Evolutionary conservation across 1,140 invertebrate genomes (phyloP).

Genomic region (Drosophila serrata): DNA sequence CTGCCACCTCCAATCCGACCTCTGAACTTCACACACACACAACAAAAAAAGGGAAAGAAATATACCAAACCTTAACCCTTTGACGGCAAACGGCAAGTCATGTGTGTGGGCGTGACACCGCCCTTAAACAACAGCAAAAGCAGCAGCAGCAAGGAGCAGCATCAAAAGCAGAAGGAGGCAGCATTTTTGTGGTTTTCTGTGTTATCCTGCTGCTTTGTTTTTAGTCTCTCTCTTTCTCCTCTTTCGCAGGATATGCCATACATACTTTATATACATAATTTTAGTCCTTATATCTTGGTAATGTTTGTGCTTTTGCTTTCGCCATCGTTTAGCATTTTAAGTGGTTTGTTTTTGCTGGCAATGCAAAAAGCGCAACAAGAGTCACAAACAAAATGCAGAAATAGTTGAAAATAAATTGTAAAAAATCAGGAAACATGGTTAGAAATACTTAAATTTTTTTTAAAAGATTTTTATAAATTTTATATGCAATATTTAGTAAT

Average conservation of each 20-base stretch:
- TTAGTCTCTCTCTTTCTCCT: background rate
- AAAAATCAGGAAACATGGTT: too few relatives aligned
- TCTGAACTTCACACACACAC: slow-evolving; percentile 1
- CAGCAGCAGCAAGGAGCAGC: slow-evolving; percentile 26
- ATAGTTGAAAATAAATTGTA: background rate
- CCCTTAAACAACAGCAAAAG: slow-evolving; percentile 33
- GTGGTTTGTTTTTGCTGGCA: slow-evolving; percentile 23
- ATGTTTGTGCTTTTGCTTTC: slow-evolving; percentile 25
- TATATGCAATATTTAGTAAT: background rate
- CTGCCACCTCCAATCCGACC: slow-evolving; percentile 37
- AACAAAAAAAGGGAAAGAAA: background rate
- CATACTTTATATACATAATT: slow-evolving; percentile 13
- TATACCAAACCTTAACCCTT: slow-evolving; percentile 47
- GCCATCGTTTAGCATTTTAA: slow-evolving; percentile 47
- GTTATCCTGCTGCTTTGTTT: slow-evolving; percentile 33
- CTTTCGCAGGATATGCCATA: slow-evolving; percentile 1
- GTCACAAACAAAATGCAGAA: background rate
- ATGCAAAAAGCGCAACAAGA: slow-evolving; percentile 53
- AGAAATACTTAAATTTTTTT: too few relatives aligned
- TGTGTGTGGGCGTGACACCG: slow-evolving; percentile 52
- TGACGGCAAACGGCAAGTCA: slow-evolving; percentile 47
- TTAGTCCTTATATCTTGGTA: slow-evolving; percentile 16
- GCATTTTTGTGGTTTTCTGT: slow-evolving; percentile 77
- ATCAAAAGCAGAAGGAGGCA: slow-evolving; percentile 42
- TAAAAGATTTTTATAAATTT: background rate